These are phyloP conservation scores for Lacerta agilis DNA, from an alignment of 2,797 vertebrate species.

Conservation along the genomic window DNA sequence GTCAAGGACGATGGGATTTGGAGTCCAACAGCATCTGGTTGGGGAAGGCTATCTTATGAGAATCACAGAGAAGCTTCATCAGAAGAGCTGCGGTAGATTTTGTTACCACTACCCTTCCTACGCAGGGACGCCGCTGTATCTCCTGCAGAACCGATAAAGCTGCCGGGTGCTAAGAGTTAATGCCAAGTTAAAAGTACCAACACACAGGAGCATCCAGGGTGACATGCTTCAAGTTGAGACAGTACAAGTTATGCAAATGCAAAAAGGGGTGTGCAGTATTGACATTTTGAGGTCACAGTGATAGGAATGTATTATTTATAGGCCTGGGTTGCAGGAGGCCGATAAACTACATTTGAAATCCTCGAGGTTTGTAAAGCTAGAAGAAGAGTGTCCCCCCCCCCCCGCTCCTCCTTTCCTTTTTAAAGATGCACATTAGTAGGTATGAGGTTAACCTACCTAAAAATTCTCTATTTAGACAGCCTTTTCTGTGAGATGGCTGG, in stretches of 20 bases:
- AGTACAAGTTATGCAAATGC: slow-evolving; percentile 72
- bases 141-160: background rate
- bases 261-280: slow-evolving; percentile 62
- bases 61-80: background rate
- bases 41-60: background rate
- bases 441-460: background rate
- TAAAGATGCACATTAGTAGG: accelerated
- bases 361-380: slow-evolving; percentile 44
- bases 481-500: background rate
- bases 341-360: slow-evolving; percentile 65
- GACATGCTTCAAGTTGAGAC: slow-evolving; percentile 75
- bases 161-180: slow-evolving; percentile 59
- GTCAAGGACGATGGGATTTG: background rate
- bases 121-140: background rate
- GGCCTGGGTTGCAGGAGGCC: slow-evolving; percentile 66
- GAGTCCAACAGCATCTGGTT: too few species aligned
- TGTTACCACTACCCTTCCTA: background rate
- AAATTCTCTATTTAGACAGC: background rate
- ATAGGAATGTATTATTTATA: slow-evolving; percentile 79
- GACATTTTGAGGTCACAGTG: slow-evolving; percentile 78
- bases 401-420: background rate
- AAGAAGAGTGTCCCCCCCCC: background rate
- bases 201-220: slow-evolving; percentile 69
- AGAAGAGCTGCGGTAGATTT: background rate
- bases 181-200: slow-evolving; percentile 71